phyloP scores from a whole-genome alignment of 2,113 vertebrate genomes.

The Bucco capensis region DNA sequence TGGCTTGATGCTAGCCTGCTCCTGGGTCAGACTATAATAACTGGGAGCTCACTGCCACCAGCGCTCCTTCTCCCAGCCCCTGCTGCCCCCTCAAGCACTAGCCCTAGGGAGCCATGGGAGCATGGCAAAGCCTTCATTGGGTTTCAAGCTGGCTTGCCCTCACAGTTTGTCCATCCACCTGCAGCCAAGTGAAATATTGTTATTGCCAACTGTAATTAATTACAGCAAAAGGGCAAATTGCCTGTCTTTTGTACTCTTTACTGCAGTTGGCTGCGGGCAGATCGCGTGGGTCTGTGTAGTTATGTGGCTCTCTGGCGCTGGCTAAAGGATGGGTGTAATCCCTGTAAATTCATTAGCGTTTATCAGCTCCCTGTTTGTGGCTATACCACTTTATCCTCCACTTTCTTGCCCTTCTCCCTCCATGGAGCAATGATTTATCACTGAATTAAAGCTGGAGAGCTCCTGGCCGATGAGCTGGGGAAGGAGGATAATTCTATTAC shows the following conservation, averaged over 20 bases:
- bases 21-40: not conserved
- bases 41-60: accelerated
- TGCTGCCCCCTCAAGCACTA: not conserved
- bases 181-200: not conserved
- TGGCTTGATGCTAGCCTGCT: not conserved
- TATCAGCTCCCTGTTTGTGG: not conserved
- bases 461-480: not conserved
- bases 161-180: accelerated
- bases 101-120: accelerated
- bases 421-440: not conserved
- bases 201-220: not conserved
- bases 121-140: accelerated
- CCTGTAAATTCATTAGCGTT: slow-evolving; percentile 43
- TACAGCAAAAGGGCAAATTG: not conserved
- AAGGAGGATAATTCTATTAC: slow-evolving; percentile 50
- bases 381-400: not conserved
- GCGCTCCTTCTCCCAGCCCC: not conserved
- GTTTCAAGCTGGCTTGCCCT: accelerated
- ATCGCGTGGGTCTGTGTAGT: not conserved
- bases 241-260: not conserved
- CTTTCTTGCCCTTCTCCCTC: not conserved
- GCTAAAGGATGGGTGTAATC: slow-evolving; percentile 11
- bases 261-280: not conserved
- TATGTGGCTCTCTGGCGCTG: not conserved
- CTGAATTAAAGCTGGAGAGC: not conserved